Evolutionary conservation across 2,888 invertebrate genomes (phyloP).

Genomic region (Lissocephala sabroskyi): DNA sequence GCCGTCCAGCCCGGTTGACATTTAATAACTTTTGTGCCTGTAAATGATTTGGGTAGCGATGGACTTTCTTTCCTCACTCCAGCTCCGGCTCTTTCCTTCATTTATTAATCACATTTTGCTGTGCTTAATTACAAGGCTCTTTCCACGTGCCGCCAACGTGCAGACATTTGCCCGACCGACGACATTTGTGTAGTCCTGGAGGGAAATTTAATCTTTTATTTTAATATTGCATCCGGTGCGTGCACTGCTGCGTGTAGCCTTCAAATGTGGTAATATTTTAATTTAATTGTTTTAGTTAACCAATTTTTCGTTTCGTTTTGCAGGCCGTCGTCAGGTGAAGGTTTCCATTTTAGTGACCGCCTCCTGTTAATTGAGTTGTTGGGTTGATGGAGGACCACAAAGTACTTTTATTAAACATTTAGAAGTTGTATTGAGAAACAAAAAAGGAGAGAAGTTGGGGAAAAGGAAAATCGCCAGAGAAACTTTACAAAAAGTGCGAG

Average conservation of each 20-base stretch:
- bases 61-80: not conserved
- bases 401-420: no score
- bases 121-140: conserved; percentile 20
- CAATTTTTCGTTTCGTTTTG: not conserved
- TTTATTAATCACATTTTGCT: conserved; percentile 34
- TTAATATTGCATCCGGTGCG: conserved; percentile 50
- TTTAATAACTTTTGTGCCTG: not conserved
- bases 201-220: conserved; percentile 58
- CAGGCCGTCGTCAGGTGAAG: not conserved
- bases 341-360: not conserved
- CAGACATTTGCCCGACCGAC: conserved; percentile 6
- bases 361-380: no score
- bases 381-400: no score
- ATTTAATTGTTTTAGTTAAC: conserved; percentile 13
- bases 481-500: no score
- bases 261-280: conserved; percentile 13
- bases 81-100: not conserved
- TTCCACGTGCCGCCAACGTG: not conserved
- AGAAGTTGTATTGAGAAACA: no score
- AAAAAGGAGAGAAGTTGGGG: no score
- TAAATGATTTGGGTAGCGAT: conserved; percentile 10
- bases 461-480: no score
- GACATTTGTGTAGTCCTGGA: conserved; percentile 32
- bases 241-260: conserved; percentile 54
- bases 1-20: not conserved